A percentile compares a stretch with the other conserved stretches of the same genome.
Conservation (phyloP, 2,113 vertebrate species). For the Sinocyclocheilus grahami region DNA sequence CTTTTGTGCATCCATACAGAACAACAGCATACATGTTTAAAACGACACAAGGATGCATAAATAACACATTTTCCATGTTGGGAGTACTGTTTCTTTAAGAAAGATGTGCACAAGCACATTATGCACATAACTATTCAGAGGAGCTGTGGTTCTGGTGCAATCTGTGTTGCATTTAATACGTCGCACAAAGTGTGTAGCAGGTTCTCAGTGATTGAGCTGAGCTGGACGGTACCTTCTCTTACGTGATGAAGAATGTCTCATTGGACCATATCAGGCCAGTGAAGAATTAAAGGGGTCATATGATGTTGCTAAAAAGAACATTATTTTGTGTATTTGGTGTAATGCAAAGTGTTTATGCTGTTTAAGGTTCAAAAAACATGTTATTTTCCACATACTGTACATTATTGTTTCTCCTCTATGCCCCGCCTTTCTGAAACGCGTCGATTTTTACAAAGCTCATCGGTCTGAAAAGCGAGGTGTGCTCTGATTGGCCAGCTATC, state of each 20-base stretch:
- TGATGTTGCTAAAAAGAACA: too few relatives aligned
- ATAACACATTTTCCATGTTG: background rate
- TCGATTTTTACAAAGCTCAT: too few relatives aligned
- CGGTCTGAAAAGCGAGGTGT: too few relatives aligned
- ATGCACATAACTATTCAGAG: background rate
- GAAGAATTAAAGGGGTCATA: background rate
- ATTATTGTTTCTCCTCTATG: too few relatives aligned
- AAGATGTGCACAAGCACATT: constrained; percentile 3
- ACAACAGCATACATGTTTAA: background rate
- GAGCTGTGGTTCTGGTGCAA: background rate
- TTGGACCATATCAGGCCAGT: background rate
- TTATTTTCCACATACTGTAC: too few relatives aligned
- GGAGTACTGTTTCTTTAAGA: background rate
- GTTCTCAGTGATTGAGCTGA: background rate
- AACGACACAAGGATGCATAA: background rate
- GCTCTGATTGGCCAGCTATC: too few relatives aligned
- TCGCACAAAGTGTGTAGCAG: background rate
- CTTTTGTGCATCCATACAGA: background rate
- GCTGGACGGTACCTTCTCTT: background rate
- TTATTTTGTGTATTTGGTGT: too few relatives aligned
- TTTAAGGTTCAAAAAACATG: too few relatives aligned
- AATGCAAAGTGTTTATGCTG: too few relatives aligned
- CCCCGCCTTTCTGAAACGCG: too few relatives aligned
- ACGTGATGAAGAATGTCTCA: background rate
- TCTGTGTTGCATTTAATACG: background rate